phyloP scores from a whole-genome alignment of 2,797 vertebrate genomes.

The Columba guinea region DNA sequence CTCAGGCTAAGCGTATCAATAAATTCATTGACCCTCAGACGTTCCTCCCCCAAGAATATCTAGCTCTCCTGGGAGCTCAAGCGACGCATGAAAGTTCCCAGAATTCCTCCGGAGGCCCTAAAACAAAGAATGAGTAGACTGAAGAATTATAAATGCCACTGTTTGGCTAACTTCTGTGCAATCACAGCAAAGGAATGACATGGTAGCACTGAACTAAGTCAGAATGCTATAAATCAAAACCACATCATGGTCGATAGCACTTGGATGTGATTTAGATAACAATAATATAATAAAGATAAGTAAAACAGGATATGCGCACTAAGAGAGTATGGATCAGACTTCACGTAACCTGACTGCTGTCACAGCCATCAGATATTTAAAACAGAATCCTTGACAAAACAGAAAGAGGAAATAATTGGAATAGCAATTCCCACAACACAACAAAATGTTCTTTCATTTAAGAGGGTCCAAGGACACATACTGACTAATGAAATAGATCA shows the following conservation, averaged over 20 bases:
- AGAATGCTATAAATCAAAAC: neutral
- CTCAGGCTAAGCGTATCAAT: neutral
- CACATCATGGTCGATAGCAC: neutral
- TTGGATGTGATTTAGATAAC: neutral
- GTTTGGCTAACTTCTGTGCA: neutral
- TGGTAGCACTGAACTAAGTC: neutral
- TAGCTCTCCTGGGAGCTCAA: neutral
- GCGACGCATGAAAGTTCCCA: neutral
- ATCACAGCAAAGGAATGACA: neutral
- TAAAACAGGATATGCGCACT: neutral
- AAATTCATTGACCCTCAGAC: neutral
- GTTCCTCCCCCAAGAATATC: neutral
- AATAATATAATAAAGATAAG: neutral
- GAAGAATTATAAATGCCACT: neutral
- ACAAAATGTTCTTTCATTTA: neutral
- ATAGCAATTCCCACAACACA: neutral
- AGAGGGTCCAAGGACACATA: neutral
- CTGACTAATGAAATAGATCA: neutral
- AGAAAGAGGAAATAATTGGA: neutral
- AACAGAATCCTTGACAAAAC: neutral
- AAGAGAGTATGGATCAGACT: neutral
- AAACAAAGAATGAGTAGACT: neutral
- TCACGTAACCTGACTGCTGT: neutral
- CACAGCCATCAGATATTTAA: neutral
- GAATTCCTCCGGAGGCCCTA: neutral